Evolutionary conservation across 2,888 invertebrate genomes (phyloP).

Genomic region (Acronicta alni): DNA sequence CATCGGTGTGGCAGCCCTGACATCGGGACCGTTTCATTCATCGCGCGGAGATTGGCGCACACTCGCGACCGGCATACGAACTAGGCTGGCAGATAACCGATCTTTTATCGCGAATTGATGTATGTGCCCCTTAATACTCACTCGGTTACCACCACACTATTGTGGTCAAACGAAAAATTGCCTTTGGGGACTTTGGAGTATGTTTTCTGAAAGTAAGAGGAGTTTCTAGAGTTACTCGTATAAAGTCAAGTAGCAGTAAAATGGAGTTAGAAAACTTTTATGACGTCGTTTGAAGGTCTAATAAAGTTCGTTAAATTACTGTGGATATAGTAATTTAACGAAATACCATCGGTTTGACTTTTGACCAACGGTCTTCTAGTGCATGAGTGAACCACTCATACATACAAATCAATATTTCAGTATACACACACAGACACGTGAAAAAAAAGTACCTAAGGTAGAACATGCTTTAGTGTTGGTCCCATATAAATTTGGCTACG

Average conservation of each 20-base stretch:
- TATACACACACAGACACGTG: too few species aligned
- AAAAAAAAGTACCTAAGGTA: too few species aligned
- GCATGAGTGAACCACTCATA: too few species aligned
- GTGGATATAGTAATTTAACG: too few species aligned
- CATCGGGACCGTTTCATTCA: conserved; percentile 40
- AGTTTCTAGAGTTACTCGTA: too few species aligned
- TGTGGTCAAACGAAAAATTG: conserved; percentile 34
- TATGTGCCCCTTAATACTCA: conserved; percentile 59
- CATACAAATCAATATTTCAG: too few species aligned
- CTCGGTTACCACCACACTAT: conserved; percentile 30
- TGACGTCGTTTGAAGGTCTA: too few species aligned
- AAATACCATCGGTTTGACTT: too few species aligned
- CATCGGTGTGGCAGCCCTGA: conserved; percentile 42
- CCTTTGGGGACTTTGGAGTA: neutral
- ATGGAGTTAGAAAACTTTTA: neutral
- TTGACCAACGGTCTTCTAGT: too few species aligned
- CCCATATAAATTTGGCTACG: too few species aligned
- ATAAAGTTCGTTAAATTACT: too few species aligned
- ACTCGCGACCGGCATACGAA: conserved; percentile 56
- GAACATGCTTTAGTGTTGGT: too few species aligned
- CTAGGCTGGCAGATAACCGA: conserved; percentile 66
- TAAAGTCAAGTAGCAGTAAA: neutral
- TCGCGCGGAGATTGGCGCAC: conserved; percentile 29
- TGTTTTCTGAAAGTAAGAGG: neutral
- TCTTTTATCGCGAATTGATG: conserved; percentile 74